Conservation (phyloP, 2,888 invertebrate genomes). For the Lasioglossum figueresi region DNA sequence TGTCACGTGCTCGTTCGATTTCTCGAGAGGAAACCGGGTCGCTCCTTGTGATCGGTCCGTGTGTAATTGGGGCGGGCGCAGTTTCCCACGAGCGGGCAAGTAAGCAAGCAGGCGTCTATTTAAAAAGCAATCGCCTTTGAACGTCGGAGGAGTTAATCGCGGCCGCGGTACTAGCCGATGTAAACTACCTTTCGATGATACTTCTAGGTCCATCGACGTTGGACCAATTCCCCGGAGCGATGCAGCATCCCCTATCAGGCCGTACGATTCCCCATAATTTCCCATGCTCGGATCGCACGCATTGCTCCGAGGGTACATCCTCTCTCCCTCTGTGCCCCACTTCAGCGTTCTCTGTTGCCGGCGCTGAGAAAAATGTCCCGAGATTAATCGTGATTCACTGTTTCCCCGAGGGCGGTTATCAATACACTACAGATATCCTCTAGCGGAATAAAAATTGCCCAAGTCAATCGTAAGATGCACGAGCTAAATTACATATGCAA, state of each 20-base stretch:
- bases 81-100: slow-evolving; percentile 56
- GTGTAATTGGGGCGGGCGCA: slow-evolving; percentile 11
- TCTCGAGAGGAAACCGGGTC: slow-evolving; percentile 11
- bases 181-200: slow-evolving; percentile 80
- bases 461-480: no score
- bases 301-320: slow-evolving; percentile 9
- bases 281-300: slow-evolving; percentile 69
- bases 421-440: neutral
- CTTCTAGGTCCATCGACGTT: slow-evolving; percentile 70
- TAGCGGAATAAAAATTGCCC: no score
- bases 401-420: slow-evolving; percentile 9
- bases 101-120: slow-evolving; percentile 66
- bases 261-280: slow-evolving; percentile 68
- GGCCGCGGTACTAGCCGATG: slow-evolving; percentile 73
- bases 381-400: slow-evolving; percentile 10
- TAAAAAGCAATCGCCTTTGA: slow-evolving; percentile 79
- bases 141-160: slow-evolving; percentile 78
- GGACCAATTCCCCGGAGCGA: slow-evolving; percentile 76
- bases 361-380: slow-evolving; percentile 15
- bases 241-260: slow-evolving; percentile 52
- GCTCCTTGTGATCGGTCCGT: neutral
- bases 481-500: no score
- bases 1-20: neutral
- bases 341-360: neutral
- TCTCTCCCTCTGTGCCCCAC: neutral